Percentiles rank a stretch among this genome's conserved stretches.
These are phyloP conservation scores for Plagiodera versicolora DNA, from an alignment of 2,888 invertebrate species.

Conservation along the genomic window DNA sequence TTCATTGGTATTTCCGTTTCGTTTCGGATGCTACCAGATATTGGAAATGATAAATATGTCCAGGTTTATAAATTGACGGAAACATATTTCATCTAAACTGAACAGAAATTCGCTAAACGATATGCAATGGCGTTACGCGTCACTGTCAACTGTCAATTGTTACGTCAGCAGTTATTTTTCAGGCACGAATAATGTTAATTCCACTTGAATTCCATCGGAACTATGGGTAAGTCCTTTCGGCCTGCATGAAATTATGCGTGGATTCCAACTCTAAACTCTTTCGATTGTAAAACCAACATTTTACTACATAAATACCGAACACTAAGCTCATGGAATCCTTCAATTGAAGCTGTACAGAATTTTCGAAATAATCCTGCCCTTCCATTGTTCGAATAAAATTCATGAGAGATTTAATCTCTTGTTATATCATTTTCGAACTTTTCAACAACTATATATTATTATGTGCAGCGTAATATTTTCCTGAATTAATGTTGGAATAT, in stretches of 20 bases:
- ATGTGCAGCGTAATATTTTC: constrained; percentile 23
- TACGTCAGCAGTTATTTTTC: no score
- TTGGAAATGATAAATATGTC: neutral
- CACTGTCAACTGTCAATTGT: no score
- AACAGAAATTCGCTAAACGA: no score
- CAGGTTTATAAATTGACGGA: neutral
- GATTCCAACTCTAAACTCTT: neutral
- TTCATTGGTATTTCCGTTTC: constrained; percentile 15
- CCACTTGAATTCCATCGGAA: no score
- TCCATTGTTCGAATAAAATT: constrained; percentile 28
- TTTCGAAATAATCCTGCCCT: constrained; percentile 23
- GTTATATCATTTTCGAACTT: constrained; percentile 24
- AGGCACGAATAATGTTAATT: no score
- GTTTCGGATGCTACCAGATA: constrained; percentile 3
- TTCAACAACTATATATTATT: constrained; percentile 26
- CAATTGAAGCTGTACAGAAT: constrained; percentile 20
- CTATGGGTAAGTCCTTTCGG: no score
- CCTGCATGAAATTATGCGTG: neutral
- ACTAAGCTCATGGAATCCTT: constrained; percentile 14
- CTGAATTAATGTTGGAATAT: constrained; percentile 14
- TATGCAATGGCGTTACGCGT: no score
- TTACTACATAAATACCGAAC: neutral
- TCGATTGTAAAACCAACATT: neutral
- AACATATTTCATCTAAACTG: no score
- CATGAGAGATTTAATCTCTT: constrained; percentile 24